Conservation (phyloP, 2,888 invertebrate genomes). For the Cynaeus angustus region DNA sequence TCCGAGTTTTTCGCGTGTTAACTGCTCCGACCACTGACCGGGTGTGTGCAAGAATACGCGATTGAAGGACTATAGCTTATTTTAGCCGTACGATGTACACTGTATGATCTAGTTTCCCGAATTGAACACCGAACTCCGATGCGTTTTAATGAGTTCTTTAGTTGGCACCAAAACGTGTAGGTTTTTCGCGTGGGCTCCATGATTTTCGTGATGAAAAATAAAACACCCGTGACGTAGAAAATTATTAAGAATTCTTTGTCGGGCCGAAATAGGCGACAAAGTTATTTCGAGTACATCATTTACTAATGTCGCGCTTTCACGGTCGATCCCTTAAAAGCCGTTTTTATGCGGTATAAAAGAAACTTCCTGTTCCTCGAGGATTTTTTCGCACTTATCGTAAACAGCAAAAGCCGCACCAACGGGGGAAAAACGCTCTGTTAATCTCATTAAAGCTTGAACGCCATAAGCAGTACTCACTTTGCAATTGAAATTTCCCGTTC, state of each 20-base stretch:
- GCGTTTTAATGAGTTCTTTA: constrained; percentile 50
- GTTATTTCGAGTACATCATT: constrained; percentile 6
- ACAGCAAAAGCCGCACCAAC: background rate
- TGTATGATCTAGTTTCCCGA: constrained; percentile 51
- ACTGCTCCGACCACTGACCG: constrained; percentile 28
- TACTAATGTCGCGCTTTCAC: too few relatives aligned
- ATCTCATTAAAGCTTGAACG: background rate
- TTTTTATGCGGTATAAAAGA: background rate
- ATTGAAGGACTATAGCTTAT: constrained; percentile 48
- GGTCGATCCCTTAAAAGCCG: too few relatives aligned
- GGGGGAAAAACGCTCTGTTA: background rate
- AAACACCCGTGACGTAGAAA: constrained; percentile 40
- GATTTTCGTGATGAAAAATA: constrained; percentile 46
- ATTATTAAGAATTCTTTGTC: constrained; percentile 23
- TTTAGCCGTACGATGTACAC: constrained; percentile 46
- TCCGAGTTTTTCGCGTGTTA: constrained; percentile 25
- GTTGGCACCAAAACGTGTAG: constrained; percentile 41
- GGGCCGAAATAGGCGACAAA: constrained; percentile 36
- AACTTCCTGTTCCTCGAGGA: background rate
- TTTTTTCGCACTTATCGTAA: constrained; percentile 9
- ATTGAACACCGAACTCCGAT: constrained; percentile 46
- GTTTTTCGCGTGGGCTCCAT: constrained; percentile 36
- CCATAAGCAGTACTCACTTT: background rate
- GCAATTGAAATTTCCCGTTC: background rate
- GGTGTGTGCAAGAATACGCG: constrained; percentile 46